A percentile compares a stretch with the other conserved stretches of the same genome.
Conservation (phyloP, 2,797 vertebrate genomes). For the Acipenser ruthenus region DNA sequence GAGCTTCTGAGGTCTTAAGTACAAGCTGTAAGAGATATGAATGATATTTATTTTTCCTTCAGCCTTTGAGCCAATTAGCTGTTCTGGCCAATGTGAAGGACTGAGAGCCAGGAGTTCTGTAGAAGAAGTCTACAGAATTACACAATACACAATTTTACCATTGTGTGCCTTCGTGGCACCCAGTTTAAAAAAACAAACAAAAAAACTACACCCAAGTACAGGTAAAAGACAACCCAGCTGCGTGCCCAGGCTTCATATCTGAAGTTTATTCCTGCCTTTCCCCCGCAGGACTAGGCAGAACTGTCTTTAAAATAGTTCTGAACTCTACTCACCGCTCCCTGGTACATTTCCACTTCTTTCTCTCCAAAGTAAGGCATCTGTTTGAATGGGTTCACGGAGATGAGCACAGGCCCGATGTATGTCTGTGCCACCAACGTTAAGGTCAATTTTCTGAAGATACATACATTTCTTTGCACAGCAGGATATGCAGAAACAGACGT, state of each 20-base stretch:
- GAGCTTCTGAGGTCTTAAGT: no score
- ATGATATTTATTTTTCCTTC: no score
- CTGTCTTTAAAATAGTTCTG: neutral
- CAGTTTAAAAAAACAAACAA: neutral
- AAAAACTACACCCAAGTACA: neutral
- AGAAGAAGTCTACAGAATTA: no score
- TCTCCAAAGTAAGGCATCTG: constrained; percentile 98
- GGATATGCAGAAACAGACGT: no score
- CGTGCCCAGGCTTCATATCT: neutral
- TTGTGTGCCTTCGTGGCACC: no score
- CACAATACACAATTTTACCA: no score
- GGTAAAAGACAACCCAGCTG: neutral
- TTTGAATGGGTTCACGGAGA: constrained; percentile 97
- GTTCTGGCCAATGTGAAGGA: no score
- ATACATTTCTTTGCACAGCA: no score
- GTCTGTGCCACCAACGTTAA: constrained; percentile 56
- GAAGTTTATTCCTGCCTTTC: neutral
- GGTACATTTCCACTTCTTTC: constrained; percentile 97
- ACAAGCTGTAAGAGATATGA: no score
- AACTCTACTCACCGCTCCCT: constrained; percentile 84
- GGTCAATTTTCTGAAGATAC: no score
- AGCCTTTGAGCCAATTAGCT: no score
- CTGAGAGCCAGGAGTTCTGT: no score
- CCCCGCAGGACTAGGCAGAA: neutral
- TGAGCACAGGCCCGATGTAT: constrained; percentile 93